Conservation (phyloP, 1,140 invertebrate species). For the Zaprionus ornatus region DNA sequence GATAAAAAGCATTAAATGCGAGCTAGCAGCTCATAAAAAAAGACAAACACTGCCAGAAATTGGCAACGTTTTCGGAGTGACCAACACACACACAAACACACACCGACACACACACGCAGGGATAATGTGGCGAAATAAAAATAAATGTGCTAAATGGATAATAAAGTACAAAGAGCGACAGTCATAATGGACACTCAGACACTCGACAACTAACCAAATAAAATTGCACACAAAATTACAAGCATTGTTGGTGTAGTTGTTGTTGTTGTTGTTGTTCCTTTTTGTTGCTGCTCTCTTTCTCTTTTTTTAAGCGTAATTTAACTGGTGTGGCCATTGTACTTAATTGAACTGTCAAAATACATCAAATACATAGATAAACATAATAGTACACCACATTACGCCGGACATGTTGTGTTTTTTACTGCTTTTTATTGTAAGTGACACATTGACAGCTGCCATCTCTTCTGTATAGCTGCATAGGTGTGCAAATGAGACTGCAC, state of each 20-base stretch:
- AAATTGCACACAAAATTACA: conserved; percentile 49
- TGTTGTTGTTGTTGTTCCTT: conserved; percentile 1
- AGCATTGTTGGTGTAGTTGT: conserved; percentile 28
- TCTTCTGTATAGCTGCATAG: background rate
- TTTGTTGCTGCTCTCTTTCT: conserved; percentile 1
- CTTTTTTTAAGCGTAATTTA: conserved; percentile 79
- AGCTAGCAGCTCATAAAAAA: conserved; percentile 41
- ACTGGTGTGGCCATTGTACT: conserved; percentile 75
- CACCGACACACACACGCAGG: conserved; percentile 31
- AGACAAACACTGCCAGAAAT: conserved; percentile 42
- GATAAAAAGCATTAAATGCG: conserved; percentile 59
- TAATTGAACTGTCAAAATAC: conserved; percentile 76
- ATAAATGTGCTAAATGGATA: conserved; percentile 83
- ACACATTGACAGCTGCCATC: conserved; percentile 3
- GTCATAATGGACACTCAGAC: conserved; percentile 72
- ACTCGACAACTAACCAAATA: conserved; percentile 37
- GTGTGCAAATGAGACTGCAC: background rate
- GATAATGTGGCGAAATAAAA: conserved; percentile 78
- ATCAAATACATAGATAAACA: conserved; percentile 69
- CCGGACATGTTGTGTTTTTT: conserved; percentile 20
- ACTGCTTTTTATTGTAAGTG: conserved; percentile 24
- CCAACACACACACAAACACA: conserved; percentile 40
- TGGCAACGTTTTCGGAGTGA: conserved; percentile 65
- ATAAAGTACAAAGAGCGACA: conserved; percentile 77
- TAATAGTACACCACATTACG: conserved; percentile 45